Conservation (phyloP, 2,888 invertebrate genomes). For the Gasteruption jaculator region DNA sequence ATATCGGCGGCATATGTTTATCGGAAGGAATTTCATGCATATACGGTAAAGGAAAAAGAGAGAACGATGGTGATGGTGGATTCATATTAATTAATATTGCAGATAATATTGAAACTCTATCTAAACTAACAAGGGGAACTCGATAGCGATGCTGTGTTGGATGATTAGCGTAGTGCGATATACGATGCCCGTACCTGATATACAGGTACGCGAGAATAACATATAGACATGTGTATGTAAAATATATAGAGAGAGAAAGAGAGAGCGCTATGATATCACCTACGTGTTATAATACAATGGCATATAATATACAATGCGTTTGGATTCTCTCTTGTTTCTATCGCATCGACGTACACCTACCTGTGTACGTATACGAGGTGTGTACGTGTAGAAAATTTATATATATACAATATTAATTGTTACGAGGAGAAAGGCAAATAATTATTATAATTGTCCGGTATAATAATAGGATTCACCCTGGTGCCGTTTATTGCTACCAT, state of each 20-base stretch:
- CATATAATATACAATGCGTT: background rate
- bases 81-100: slow-evolving; percentile 39
- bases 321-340: slow-evolving; percentile 2
- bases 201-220: too few relatives aligned
- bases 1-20: too few relatives aligned
- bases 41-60: too few relatives aligned
- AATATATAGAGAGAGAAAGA: background rate
- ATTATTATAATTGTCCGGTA: slow-evolving; percentile 50
- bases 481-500: too few relatives aligned
- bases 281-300: slow-evolving; percentile 1
- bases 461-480: slow-evolving; percentile 45
- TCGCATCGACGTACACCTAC: background rate
- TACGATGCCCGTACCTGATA: slow-evolving; percentile 14
- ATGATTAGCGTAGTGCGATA: slow-evolving; percentile 35
- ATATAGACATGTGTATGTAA: background rate
- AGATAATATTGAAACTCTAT: slow-evolving; percentile 46
- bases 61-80: slow-evolving; percentile 4
- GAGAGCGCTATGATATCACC: too few relatives aligned
- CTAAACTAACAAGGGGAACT: slow-evolving; percentile 43
- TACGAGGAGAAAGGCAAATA: slow-evolving; percentile 48
- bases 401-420: slow-evolving; percentile 44
- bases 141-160: slow-evolving; percentile 30
- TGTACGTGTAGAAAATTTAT: slow-evolving; percentile 16
- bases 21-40: too few relatives aligned
- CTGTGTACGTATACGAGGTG: slow-evolving; percentile 13